Evolutionary conservation across 1,140 invertebrate genomes (phyloP), one percentile per base, ranked within the genome.

Genomic region (Macrobrachium rosenbergii): DNA sequence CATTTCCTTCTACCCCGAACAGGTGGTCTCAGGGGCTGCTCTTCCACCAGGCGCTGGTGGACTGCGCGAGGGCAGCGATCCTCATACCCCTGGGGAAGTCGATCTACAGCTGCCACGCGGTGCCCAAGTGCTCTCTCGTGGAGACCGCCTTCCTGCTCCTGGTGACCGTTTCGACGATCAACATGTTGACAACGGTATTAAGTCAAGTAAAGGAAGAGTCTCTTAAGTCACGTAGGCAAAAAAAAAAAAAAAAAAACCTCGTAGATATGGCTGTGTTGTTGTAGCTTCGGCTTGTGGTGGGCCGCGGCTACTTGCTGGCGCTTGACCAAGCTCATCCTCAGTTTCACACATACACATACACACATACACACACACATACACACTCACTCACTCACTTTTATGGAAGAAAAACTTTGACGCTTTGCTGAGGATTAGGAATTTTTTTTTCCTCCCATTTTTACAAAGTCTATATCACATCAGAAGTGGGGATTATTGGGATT

Each of bases 21-120:
- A 97, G 96, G 91, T 97, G 96, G 96, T 97, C 96, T 6, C 96
- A 97, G 89, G 96, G 96, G 19, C 92, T 97, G 43, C 93, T 97
- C 82, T 96, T 97, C 91, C 96, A 97, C 91, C 96, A 97, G 90
- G 96, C 96, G 11, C 92, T 96, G 86, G 96, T 97, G 79, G 96
- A 97, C 92, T 96, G 96, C 91, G 95, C 95, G 0, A 92, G 96
- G 73, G 96, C 96, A 0, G 95, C 95, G 45, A 95, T 97, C 80
- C 92, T 97, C 37, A 93, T 97, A 58, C 96, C 96, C 0, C 92
- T 97, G 17, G 96, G 96, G 2, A 94, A 96, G 11, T 96, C 96
- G 87, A 96, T 98, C 87, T 94, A 97, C 87, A 94, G 95, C 88
- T 96, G 96, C 91, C 95, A 96, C 90, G 95, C 96, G 0, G 95